These are phyloP conservation scores for Drosophila sucinea DNA, from an alignment of 1,140 invertebrate species.

Conservation along the genomic window DNA sequence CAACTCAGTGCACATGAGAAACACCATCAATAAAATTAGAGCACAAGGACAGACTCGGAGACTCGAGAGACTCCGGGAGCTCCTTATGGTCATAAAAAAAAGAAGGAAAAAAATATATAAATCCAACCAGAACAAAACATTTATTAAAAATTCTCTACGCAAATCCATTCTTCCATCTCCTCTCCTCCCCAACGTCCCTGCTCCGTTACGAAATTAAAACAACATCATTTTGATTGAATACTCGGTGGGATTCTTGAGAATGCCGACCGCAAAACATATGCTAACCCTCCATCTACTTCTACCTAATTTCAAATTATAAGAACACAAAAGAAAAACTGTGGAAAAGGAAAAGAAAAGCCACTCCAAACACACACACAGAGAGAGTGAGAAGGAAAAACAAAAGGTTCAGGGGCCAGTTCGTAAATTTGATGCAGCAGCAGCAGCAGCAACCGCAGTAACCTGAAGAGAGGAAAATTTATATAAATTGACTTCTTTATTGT, in stretches of 20 bases:
- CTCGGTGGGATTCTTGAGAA: conserved; percentile 32
- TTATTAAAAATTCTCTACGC: conserved; percentile 80
- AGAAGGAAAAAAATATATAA: not conserved
- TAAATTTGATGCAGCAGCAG: conserved; percentile 52
- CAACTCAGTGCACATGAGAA: conserved; percentile 72
- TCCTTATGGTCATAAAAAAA: conserved; percentile 62
- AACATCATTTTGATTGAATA: conserved; percentile 80
- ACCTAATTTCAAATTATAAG: conserved; percentile 68
- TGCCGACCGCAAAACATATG: conserved; percentile 71
- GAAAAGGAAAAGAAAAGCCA: conserved; percentile 51
- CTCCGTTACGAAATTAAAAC: conserved; percentile 71
- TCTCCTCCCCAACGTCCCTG: not conserved
- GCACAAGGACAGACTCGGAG: conserved; percentile 48
- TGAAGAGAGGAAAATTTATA: conserved; percentile 73
- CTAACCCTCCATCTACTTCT: conserved; percentile 43
- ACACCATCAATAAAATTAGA: conserved; percentile 79
- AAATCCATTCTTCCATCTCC: conserved; percentile 43
- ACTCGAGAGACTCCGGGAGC: conserved; percentile 11
- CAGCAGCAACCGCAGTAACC: conserved; percentile 50
- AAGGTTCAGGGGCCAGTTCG: conserved; percentile 45
- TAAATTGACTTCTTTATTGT: conserved; percentile 80
- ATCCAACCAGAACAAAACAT: conserved; percentile 40
- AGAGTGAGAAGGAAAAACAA: conserved; percentile 40
- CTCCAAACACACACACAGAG: conserved; percentile 31
- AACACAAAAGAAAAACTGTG: conserved; percentile 56